Percentiles rank a stretch among this genome's conserved stretches.
phyloP scores from a whole-genome alignment of 2,113 vertebrate genomes.

The Caracal caracal region DNA sequence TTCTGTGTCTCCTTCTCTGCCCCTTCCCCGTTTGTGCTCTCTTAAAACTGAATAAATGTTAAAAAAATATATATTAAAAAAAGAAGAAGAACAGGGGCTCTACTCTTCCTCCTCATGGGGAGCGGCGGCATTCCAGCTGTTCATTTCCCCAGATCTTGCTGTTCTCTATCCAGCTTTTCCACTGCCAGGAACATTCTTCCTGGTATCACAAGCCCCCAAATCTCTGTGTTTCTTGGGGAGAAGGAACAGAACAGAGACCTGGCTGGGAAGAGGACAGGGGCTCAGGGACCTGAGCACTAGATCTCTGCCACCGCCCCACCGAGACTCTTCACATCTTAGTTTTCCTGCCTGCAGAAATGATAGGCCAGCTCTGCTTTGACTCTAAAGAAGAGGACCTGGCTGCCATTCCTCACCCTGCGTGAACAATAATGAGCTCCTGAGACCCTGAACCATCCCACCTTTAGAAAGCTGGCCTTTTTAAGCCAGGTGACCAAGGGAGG shows the following conservation, averaged over 20 bases:
- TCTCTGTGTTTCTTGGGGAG: slow-evolving; percentile 2
- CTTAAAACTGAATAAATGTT: too few relatives aligned
- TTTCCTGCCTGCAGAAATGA: slow-evolving; percentile 19
- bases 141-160: not conserved
- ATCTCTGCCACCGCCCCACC: not conserved
- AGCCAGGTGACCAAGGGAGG: not conserved
- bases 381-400: slow-evolving; percentile 17
- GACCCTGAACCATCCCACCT: not conserved
- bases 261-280: not conserved
- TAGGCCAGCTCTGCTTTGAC: not conserved
- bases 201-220: not conserved
- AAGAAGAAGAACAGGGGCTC: not conserved
- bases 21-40: too few relatives aligned
- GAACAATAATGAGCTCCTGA: not conserved
- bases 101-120: not conserved
- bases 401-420: not conserved
- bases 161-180: not conserved
- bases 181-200: not conserved
- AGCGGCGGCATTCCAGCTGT: not conserved
- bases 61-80: too few relatives aligned
- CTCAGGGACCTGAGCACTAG: not conserved
- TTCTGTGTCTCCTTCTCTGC: too few relatives aligned
- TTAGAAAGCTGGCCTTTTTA: not conserved
- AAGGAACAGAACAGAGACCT: not conserved
- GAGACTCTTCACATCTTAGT: not conserved